Base-by-base conservation (phyloP, 35 echinoderm and acorn worm genomes). In the Eucidaris tribuloides region DNA sequence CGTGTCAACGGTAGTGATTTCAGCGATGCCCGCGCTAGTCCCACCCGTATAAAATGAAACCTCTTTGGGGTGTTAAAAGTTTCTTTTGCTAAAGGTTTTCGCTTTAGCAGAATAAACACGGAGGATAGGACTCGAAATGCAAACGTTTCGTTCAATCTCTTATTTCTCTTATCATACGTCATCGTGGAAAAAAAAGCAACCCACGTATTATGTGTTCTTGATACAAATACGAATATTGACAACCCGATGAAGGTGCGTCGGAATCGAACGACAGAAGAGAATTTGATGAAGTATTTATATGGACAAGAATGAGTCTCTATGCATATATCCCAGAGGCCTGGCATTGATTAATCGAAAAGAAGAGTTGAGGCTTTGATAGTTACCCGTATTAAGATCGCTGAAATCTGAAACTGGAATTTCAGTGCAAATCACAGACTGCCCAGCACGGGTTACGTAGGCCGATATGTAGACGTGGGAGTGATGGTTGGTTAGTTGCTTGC, bases 331-430 rank as follows among this genome's bases (percentile, higher is more conserved):
- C 68, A 2, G 68, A 40, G 68, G 68, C 68, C 22, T 24, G 7
- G 37, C 68, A 74, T 74, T 74, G 68, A 74, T 74, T 74, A 74
- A 74, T 74, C 68, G 68, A 74, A 74, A 40, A 41, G 68, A 22
- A 42, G 68, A 74, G 68, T 74, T 74, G 68, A 41, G 68, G 68
- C 44, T 74, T 74, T 41, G 28, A 41, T 74, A 17, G 37, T 36
- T 14, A 74, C 35, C 20, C 41, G 68, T 44, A 40, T 44, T 22
- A 14, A 36, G 68, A 74, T 74, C 68, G 44, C 1, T n/a, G n/a
- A n/a, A n/a, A n/a, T n/a, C n/a, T n/a, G n/a, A n/a, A n/a, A n/a
- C n/a, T n/a, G n/a, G n/a, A n/a, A n/a, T n/a, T n/a, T n/a, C n/a
- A n/a, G n/a, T n/a, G n/a, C n/a, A n/a, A n/a, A n/a, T n/a, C n/a